Evolutionary conservation across 1,140 invertebrate genomes (phyloP), one percentile per base, ranked within the genome.

Genomic region (Drosophila jambulina): DNA sequence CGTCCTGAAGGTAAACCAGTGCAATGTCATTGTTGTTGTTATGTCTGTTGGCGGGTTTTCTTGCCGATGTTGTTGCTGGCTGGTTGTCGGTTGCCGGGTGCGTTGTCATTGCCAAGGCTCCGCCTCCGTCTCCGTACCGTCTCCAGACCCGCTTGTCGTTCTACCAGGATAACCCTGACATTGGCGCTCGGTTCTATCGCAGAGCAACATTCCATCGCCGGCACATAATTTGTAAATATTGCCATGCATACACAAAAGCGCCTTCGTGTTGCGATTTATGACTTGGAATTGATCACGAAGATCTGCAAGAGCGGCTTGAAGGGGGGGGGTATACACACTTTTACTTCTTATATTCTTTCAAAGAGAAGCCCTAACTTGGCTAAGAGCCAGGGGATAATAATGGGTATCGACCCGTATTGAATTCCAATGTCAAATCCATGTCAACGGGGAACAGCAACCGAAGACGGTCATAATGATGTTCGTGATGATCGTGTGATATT

Each of bases 1-100:
- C 85, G 85, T 76, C 61, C 85, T 82, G 85, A 90, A 90, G 85
- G 85, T 90, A 90, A 90, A 90, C 85, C 84, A 87, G 84, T 87
- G 84, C 84, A 71, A 60, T 79, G 84, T 88, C 84, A 84, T 90
- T 88, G 83, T 87, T 87, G 79, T 87, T 87, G 71, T 54, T 57
- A 38, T 51, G 77, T 75, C 65, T 75, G 63, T 45, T 80, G 70
- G 19, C 51, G 46, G 61, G 62, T 77, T 42, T 13, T 23, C 19
- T 12, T 19, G n/a, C n/a, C n/a, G n/a, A n/a, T n/a, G 34, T 23
- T 68, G 25, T 48, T 58, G 27, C 25, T 43, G 56, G 63, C 25
- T 45, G 64, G 56, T 77, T 71, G 68, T 38, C 49, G 68, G 60
- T 80, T 71, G 69, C 49, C 72, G 78, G 49, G 49, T 78, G 78